A percentile compares a stretch with the other conserved stretches of the same genome.
Conservation (phyloP, 2,113 vertebrate species). For the Plectropomus leopardus region DNA sequence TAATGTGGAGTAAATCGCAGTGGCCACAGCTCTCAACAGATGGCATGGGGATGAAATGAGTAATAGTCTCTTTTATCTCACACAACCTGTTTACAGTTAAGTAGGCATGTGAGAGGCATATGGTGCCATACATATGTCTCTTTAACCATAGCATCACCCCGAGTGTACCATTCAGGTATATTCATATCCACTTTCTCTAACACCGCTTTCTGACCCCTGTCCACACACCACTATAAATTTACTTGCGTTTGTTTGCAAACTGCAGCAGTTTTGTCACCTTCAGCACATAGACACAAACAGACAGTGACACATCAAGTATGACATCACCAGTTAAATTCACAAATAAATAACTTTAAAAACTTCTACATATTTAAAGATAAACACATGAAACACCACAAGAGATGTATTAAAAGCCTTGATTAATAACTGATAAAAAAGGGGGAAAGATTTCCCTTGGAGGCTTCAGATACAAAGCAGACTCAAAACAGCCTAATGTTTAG, state of each 20-base stretch:
- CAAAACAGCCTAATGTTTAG: slow-evolving; percentile 51
- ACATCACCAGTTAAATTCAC: neutral
- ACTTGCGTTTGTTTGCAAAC: neutral
- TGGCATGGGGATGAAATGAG: slow-evolving; percentile 10
- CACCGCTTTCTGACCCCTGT: neutral
- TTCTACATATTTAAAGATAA: slow-evolving; percentile 26
- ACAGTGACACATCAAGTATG: slow-evolving; percentile 3
- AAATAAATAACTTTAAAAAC: slow-evolving; percentile 11
- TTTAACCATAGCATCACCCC: neutral
- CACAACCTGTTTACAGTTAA: slow-evolving; percentile 7
- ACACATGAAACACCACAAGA: slow-evolving; percentile 29
- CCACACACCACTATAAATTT: neutral
- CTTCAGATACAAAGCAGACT: slow-evolving; percentile 12
- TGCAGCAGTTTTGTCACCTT: neutral
- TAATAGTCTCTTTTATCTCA: slow-evolving; percentile 29
- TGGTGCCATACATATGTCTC: slow-evolving; percentile 10
- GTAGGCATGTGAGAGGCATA: slow-evolving; percentile 52
- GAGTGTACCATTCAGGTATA: neutral
- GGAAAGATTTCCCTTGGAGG: slow-evolving; percentile 2
- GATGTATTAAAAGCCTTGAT: slow-evolving; percentile 32
- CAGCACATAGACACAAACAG: neutral
- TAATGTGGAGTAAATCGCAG: slow-evolving; percentile 18
- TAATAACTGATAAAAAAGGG: slow-evolving; percentile 38
- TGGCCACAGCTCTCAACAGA: slow-evolving; percentile 12
- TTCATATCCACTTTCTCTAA: neutral